A percentile compares a stretch with the other conserved stretches of the same genome.
These are phyloP conservation scores for Onychorhynchus coronatus DNA, from an alignment of 2,113 vertebrate species.

Conservation along the genomic window DNA sequence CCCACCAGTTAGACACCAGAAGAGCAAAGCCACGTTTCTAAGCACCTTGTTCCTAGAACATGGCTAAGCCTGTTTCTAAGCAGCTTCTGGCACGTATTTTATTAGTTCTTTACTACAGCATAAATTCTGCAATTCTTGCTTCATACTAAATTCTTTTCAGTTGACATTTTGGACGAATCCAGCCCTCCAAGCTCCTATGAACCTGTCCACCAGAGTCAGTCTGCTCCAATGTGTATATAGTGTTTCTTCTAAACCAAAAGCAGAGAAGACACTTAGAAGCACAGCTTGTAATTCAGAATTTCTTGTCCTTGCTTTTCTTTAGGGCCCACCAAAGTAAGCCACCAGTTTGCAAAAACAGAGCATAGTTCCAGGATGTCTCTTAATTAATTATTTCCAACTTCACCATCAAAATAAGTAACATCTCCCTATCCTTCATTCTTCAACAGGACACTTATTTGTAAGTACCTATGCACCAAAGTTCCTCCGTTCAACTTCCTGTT, in stretches of 20 bases:
- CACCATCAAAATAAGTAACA: neutral
- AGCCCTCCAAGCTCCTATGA: neutral
- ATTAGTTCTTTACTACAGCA: neutral
- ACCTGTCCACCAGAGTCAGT: neutral
- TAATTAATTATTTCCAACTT: neutral
- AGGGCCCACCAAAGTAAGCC: neutral
- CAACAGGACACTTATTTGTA: neutral
- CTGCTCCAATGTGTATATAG: fast-evolving
- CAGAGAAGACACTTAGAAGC: neutral
- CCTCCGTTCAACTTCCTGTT: neutral
- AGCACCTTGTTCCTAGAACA: neutral
- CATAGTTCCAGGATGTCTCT: neutral
- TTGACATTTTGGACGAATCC: neutral
- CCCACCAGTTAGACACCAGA: neutral
- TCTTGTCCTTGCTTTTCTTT: neutral
- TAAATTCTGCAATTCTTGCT: neutral
- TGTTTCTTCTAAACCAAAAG: neutral
- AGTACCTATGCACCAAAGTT: neutral
- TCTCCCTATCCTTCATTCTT: neutral
- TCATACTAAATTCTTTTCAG: neutral
- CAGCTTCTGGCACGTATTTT: neutral
- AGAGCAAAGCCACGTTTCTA: neutral
- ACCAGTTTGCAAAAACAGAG: neutral
- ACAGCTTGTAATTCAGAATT: neutral
- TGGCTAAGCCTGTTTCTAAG: neutral